Percentiles rank a stretch among this genome's conserved stretches.
phyloP scores from a whole-genome alignment of 2,113 vertebrate genomes.

The Mola mola region DNA sequence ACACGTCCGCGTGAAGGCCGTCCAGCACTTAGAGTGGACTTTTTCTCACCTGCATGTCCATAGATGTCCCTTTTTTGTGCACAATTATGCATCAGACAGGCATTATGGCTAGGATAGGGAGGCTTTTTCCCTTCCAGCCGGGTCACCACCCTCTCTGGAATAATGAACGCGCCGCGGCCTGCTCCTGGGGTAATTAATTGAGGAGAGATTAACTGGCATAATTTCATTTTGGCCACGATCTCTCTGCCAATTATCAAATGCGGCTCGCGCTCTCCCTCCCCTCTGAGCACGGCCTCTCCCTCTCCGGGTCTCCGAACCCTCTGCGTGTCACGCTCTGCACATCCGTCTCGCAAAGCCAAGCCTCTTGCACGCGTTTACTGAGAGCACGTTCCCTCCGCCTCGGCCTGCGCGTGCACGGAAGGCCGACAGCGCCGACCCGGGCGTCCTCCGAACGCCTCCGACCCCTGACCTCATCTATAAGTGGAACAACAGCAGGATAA shows the following conservation, averaged over 20 bases:
- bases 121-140: slow-evolving; percentile 31
- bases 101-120: slow-evolving; percentile 46
- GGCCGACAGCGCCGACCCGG: neutral
- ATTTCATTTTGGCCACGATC: slow-evolving; percentile 81
- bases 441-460: slow-evolving; percentile 35
- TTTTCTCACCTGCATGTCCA: slow-evolving; percentile 2
- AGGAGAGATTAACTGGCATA: slow-evolving; percentile 81
- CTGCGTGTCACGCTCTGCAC: no score
- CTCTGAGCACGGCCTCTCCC: slow-evolving; percentile 12
- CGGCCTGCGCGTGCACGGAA: neutral
- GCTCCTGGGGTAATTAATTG: slow-evolving; percentile 80
- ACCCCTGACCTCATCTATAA: slow-evolving; percentile 56
- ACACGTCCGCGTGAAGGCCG: slow-evolving; percentile 1
- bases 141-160: slow-evolving; percentile 58
- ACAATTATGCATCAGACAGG: no score
- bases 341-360: no score
- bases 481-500: slow-evolving; percentile 35
- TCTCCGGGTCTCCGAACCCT: slow-evolving; percentile 24
- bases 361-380: no score
- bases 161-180: slow-evolving; percentile 74
- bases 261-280: slow-evolving; percentile 38
- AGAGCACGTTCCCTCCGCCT: neutral
- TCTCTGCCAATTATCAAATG: slow-evolving; percentile 80
- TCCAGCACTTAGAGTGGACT: neutral
- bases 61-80: no score